A percentile compares a stretch with the other conserved stretches of the same genome.
These are phyloP conservation scores for Polypterus bichir DNA, from an alignment of 2,113 vertebrate genomes.

Conservation along the genomic window DNA sequence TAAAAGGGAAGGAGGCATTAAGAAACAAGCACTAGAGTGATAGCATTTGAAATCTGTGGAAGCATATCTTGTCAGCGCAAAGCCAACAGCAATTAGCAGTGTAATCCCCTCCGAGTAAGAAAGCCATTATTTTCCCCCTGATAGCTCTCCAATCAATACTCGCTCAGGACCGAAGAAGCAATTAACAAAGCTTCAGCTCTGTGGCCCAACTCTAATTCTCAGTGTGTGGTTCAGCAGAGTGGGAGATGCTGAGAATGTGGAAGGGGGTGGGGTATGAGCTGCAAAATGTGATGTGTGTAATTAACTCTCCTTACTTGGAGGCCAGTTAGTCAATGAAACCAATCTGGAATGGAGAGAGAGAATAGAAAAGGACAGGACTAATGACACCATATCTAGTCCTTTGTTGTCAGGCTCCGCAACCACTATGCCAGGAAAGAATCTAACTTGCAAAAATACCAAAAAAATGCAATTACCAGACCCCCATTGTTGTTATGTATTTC, in stretches of 20 bases:
- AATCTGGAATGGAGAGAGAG: slow-evolving; percentile 33
- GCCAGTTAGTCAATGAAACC: slow-evolving; percentile 43
- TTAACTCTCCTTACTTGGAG: slow-evolving; percentile 47
- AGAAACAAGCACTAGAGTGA: slow-evolving; percentile 38
- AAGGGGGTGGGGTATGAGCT: slow-evolving; percentile 2
- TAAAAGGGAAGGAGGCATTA: slow-evolving; percentile 12
- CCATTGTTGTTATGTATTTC: not conserved
- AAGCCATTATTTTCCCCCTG: slow-evolving; percentile 58
- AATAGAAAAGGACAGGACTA: not conserved
- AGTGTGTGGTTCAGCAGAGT: slow-evolving; percentile 34
- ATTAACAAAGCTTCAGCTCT: slow-evolving; percentile 69
- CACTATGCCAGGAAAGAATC: slow-evolving; percentile 31
- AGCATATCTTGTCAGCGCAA: slow-evolving; percentile 63
- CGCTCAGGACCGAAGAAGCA: slow-evolving; percentile 57
- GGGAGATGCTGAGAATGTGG: slow-evolving; percentile 6
- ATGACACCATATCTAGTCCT: slow-evolving; percentile 23
- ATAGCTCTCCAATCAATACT: slow-evolving; percentile 71
- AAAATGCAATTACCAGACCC: slow-evolving; percentile 48
- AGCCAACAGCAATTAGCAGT: slow-evolving; percentile 73
- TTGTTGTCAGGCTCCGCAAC: slow-evolving; percentile 39
- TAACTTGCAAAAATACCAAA: slow-evolving; percentile 39
- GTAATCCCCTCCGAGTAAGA: slow-evolving; percentile 52
- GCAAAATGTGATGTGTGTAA: slow-evolving; percentile 42
- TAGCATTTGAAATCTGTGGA: slow-evolving; percentile 41
- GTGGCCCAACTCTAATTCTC: slow-evolving; percentile 50